Percentiles rank a stretch among this genome's conserved stretches.
Conservation (phyloP, 2,888 invertebrate species). For the Drosophila histrio region DNA sequence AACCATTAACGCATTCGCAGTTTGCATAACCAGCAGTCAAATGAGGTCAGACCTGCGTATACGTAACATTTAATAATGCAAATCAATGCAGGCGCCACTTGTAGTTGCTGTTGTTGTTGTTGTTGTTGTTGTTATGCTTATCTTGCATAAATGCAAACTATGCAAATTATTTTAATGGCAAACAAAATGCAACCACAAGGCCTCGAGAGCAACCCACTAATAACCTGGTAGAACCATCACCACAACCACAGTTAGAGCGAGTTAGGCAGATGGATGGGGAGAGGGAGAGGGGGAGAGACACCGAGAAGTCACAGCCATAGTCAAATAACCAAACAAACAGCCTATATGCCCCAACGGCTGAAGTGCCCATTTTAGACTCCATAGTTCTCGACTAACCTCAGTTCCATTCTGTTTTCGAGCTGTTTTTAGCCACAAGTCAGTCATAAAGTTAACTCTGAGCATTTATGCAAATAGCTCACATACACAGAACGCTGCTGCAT, state of each 20-base stretch:
- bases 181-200: constrained; percentile 55
- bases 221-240: constrained; percentile 41
- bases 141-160: constrained; percentile 55
- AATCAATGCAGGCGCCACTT: constrained; percentile 46
- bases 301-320: background rate
- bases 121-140: constrained; percentile 26
- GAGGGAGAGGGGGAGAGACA: background rate
- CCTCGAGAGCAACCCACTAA: constrained; percentile 44
- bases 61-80: constrained; percentile 67
- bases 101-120: constrained; percentile 1
- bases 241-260: constrained; percentile 17
- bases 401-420: constrained; percentile 12
- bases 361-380: constrained; percentile 14
- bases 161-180: constrained; percentile 68
- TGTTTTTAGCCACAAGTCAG: constrained; percentile 54
- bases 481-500: constrained; percentile 1
- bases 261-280: background rate
- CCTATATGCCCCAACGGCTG: background rate
- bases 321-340: constrained; percentile 34
- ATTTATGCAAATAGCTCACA: constrained; percentile 60
- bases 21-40: constrained; percentile 27
- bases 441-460: constrained; percentile 65
- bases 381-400: constrained; percentile 5
- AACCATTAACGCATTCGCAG: constrained; percentile 31
- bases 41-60: constrained; percentile 64